phyloP scores from a whole-genome alignment of 2,888 invertebrate species.

The Villa cingulata region DNA sequence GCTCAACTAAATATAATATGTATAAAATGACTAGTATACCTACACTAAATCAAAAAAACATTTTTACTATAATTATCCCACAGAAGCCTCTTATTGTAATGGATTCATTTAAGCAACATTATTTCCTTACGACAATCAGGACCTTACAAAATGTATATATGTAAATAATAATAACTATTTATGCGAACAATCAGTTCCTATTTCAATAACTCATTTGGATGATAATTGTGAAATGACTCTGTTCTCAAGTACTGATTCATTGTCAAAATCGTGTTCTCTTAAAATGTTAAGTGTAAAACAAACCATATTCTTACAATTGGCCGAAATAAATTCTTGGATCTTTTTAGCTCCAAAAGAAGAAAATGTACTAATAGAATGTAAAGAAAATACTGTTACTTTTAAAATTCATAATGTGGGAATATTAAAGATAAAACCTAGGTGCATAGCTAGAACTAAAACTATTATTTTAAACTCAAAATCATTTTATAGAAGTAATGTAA shows the following conservation, averaged over 20 bases:
- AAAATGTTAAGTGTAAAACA: no score
- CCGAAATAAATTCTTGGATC: background rate
- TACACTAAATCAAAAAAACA: background rate
- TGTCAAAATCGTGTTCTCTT: background rate
- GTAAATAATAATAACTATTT: background rate
- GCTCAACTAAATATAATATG: background rate
- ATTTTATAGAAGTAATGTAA: background rate
- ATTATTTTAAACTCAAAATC: background rate
- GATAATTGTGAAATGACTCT: background rate
- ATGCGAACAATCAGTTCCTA: background rate
- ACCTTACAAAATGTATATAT: no score
- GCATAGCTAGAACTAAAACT: background rate
- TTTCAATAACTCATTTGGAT: background rate
- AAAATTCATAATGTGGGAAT: background rate
- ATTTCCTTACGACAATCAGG: background rate
- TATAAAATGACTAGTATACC: constrained; percentile 1
- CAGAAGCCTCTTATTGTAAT: background rate
- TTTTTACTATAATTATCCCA: background rate
- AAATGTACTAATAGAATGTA: background rate
- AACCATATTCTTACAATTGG: background rate
- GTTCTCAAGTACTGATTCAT: background rate
- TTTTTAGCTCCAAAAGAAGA: background rate
- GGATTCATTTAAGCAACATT: background rate
- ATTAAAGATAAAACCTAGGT: background rate
- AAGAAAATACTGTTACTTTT: background rate